Percentiles rank a stretch among this genome's conserved stretches.
Evolutionary conservation across 2,113 vertebrate species (phyloP).

Genomic region (Antennarius striatus): DNA sequence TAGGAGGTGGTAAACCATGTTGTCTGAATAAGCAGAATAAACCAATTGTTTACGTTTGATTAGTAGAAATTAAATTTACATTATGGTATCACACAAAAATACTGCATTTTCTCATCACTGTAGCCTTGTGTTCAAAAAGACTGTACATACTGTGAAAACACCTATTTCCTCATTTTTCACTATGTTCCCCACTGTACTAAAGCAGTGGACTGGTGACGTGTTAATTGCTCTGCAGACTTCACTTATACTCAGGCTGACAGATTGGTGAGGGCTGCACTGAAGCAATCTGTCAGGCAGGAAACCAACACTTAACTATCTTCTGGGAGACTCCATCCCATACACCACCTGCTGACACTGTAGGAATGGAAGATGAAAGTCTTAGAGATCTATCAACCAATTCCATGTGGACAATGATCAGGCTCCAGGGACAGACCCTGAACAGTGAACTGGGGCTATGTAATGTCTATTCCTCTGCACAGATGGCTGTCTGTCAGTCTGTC

Average conservation of each 20-base stretch:
- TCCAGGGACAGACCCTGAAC: slow-evolving; percentile 22
- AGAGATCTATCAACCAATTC: slow-evolving; percentile 55
- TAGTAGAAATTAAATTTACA: slow-evolving; percentile 28
- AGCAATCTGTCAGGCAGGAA: slow-evolving; percentile 65
- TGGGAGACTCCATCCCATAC: slow-evolving; percentile 55
- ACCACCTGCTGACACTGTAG: slow-evolving; percentile 61
- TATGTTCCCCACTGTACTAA: slow-evolving; percentile 39
- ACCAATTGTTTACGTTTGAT: slow-evolving; percentile 19
- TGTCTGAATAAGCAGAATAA: slow-evolving; percentile 18
- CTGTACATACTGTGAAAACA: not conserved
- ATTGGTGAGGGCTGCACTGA: slow-evolving; percentile 56
- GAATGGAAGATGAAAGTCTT: slow-evolving; percentile 40
- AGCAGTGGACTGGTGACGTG: slow-evolving; percentile 34
- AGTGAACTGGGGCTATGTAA: not conserved
- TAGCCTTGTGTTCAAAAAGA: not conserved
- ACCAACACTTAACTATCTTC: slow-evolving; percentile 60
- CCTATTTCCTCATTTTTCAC: slow-evolving; percentile 17
- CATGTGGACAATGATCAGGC: slow-evolving; percentile 41
- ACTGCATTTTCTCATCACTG: not conserved
- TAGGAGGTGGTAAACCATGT: slow-evolving; percentile 8
- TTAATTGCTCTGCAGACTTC: slow-evolving; percentile 41
- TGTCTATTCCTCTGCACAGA: slow-evolving; percentile 9
- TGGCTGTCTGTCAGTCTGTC: slow-evolving; percentile 1
- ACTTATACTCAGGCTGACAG: slow-evolving; percentile 34
- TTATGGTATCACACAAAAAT: slow-evolving; percentile 18